Percentiles rank a stretch among this genome's conserved stretches.
phyloP scores from a whole-genome alignment of 1,140 invertebrate genomes.

The Paraescarpia echinospica region DNA sequence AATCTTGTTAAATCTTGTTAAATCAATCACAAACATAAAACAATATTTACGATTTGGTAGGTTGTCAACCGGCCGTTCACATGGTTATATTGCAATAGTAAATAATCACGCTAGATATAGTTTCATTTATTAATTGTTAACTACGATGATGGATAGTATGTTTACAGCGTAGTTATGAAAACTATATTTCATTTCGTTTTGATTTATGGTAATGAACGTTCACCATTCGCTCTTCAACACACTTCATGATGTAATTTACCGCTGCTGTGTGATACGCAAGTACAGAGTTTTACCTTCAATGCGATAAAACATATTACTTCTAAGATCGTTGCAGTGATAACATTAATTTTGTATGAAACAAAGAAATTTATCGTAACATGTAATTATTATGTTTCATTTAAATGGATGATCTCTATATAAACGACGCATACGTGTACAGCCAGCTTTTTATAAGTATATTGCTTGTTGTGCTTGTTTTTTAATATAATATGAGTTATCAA shows the following conservation, averaged over 20 bases:
- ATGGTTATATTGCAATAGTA: background rate
- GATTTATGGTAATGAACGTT: background rate
- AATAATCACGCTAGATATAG: background rate
- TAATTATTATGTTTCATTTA: background rate
- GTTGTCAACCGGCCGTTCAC: background rate
- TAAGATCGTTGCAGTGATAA: too few relatives aligned
- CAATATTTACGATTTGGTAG: background rate
- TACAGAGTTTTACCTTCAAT: background rate
- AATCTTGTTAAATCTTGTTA: too few relatives aligned
- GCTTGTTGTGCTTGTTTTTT: background rate
- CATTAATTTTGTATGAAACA: background rate
- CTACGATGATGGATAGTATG: background rate
- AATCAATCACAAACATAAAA: background rate
- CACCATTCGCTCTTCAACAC: background rate
- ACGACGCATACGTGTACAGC: background rate
- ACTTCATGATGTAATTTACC: background rate
- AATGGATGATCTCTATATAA: background rate
- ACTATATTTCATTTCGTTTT: background rate
- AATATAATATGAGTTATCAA: background rate
- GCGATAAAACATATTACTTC: background rate
- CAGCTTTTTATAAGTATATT: too few relatives aligned
- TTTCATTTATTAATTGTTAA: background rate
- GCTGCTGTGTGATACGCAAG: background rate
- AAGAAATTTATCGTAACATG: background rate
- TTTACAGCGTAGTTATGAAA: background rate